phyloP scores from a whole-genome alignment of 2,888 invertebrate genomes.

The Troides aeacus region DNA sequence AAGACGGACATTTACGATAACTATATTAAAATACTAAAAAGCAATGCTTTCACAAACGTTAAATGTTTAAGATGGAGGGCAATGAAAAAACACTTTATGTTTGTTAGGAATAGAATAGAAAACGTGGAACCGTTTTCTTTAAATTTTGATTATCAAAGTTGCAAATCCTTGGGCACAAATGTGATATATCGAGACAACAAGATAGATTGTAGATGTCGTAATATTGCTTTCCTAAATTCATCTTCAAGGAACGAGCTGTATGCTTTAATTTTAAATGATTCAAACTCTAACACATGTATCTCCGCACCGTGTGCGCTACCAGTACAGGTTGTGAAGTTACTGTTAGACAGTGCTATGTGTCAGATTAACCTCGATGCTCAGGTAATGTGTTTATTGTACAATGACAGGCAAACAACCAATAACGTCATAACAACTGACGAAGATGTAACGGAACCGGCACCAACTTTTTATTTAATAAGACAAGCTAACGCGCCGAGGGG shows the following conservation, averaged over 20 bases:
- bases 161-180: constrained; percentile 58
- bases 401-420: constrained; percentile 57
- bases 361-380: constrained; percentile 62
- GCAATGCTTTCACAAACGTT: constrained; percentile 61
- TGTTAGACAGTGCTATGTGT: constrained; percentile 70
- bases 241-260: constrained; percentile 55
- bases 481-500: constrained; percentile 61
- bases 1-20: constrained; percentile 64
- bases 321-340: constrained; percentile 60
- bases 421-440: constrained; percentile 58
- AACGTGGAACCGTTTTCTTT: constrained; percentile 70
- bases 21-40: constrained; percentile 62
- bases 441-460: constrained; percentile 66
- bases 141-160: constrained; percentile 69
- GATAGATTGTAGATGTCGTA: constrained; percentile 73
- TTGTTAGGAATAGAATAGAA: constrained; percentile 65
- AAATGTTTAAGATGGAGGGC: constrained; percentile 53
- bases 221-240: constrained; percentile 66
- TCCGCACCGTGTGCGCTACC: constrained; percentile 71
- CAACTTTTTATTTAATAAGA: constrained; percentile 71
- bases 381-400: constrained; percentile 71
- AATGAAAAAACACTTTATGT: constrained; percentile 60
- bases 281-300: constrained; percentile 72
- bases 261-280: constrained; percentile 58
- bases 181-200: constrained; percentile 64